phyloP scores from a whole-genome alignment of 1,140 invertebrate species.

The Oryzaephilus surinamensis region DNA sequence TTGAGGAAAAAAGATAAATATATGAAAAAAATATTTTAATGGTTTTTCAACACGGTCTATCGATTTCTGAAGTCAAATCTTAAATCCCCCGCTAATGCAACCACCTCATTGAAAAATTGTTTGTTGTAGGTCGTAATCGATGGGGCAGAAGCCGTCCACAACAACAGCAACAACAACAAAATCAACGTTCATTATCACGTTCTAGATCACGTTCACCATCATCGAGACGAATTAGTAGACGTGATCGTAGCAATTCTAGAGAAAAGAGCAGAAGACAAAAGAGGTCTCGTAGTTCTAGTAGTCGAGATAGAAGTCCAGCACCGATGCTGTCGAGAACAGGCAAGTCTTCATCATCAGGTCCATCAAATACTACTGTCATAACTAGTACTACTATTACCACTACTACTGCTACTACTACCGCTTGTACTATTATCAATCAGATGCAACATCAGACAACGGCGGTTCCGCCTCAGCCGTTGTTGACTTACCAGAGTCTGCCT shows the following conservation, averaged over 20 bases:
- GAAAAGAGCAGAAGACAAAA: conserved; percentile 18
- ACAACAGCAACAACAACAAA: conserved; percentile 16
- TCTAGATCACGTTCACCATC: conserved; percentile 22
- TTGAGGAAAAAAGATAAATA: too few species aligned
- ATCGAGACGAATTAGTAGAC: conserved; percentile 14
- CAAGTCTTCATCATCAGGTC: too few species aligned
- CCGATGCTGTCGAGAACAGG: too few species aligned
- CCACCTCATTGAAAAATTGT: too few species aligned
- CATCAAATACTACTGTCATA: too few species aligned
- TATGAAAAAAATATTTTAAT: too few species aligned
- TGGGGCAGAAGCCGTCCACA: conserved; percentile 25
- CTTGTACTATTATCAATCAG: conserved; percentile 1
- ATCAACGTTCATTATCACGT: conserved; percentile 20
- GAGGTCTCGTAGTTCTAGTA: conserved; percentile 8
- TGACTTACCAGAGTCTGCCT: conserved; percentile 21
- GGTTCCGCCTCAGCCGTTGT: conserved; percentile 11
- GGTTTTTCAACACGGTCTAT: too few species aligned
- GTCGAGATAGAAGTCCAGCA: conserved; percentile 5
- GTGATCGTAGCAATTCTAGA: conserved; percentile 18
- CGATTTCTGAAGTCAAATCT: too few species aligned
- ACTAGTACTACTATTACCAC: too few species aligned
- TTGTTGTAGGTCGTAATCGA: conserved; percentile 22
- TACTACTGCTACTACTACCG: too few species aligned
- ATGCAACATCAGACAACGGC: conserved; percentile 1
- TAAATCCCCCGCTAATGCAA: too few species aligned